These are phyloP conservation scores for Torymus tubicola DNA, from an alignment of 2,888 invertebrate genomes.

Conservation along the genomic window DNA sequence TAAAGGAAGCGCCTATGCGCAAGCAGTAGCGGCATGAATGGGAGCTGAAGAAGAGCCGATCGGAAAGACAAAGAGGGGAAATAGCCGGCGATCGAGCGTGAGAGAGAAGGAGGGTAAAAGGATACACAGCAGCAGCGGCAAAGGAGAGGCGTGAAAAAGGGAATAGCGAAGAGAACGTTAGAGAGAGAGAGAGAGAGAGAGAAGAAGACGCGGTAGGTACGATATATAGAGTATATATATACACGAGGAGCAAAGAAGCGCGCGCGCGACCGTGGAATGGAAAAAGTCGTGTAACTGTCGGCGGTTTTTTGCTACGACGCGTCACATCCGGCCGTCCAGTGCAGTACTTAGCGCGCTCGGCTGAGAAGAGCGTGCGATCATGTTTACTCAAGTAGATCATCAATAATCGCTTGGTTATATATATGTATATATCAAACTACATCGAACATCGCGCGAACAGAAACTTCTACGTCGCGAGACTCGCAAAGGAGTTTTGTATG, in stretches of 20 bases:
- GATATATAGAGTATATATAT: slow-evolving; percentile 8
- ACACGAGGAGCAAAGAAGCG: neutral
- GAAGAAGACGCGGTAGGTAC: slow-evolving; percentile 16
- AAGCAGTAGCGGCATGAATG: slow-evolving; percentile 35
- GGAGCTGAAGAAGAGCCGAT: slow-evolving; percentile 47
- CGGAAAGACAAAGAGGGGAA: slow-evolving; percentile 41
- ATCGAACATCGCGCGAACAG: slow-evolving; percentile 34
- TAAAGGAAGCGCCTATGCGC: slow-evolving; percentile 58
- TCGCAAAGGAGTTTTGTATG: neutral
- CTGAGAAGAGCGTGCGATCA: slow-evolving; percentile 60
- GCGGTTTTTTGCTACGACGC: slow-evolving; percentile 67
- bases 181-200: slow-evolving; percentile 1
- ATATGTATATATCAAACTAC: no score
- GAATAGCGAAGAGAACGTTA: slow-evolving; percentile 38
- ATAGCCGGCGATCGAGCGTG: slow-evolving; percentile 60
- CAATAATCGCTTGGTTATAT: slow-evolving; percentile 61
- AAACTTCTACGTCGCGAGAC: slow-evolving; percentile 56
- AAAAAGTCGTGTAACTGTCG: slow-evolving; percentile 68
- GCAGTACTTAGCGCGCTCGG: slow-evolving; percentile 59
- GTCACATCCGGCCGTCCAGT: slow-evolving; percentile 74
- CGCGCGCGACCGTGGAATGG: neutral
- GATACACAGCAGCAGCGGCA: slow-evolving; percentile 32
- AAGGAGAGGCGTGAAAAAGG: slow-evolving; percentile 42
- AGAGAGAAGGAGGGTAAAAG: slow-evolving; percentile 58
- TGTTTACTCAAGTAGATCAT: slow-evolving; percentile 74